Conservation (phyloP, 2,113 vertebrate species). For the Lagenorhynchus albirostris region DNA sequence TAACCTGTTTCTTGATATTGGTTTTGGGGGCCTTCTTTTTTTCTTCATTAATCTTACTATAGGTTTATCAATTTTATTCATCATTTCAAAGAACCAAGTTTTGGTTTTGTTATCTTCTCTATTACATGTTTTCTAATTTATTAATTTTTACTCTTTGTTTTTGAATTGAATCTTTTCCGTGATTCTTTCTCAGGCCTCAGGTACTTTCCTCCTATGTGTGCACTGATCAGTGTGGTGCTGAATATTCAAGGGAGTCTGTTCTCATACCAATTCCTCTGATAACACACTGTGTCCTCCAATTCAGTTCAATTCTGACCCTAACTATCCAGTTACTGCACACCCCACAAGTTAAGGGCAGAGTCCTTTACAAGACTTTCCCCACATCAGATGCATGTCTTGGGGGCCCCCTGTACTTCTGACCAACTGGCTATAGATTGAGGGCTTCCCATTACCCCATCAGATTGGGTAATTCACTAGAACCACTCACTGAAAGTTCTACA, state of each 20-base stretch:
- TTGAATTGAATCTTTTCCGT: background rate
- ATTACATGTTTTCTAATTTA: background rate
- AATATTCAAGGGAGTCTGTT: background rate
- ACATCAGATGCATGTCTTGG: background rate
- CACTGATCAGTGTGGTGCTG: background rate
- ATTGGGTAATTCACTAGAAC: background rate
- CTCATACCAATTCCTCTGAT: background rate
- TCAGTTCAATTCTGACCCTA: background rate
- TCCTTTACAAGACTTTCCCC: background rate
- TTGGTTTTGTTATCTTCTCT: background rate
- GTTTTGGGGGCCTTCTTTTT: background rate
- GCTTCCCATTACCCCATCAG: background rate
- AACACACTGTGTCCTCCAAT: background rate
- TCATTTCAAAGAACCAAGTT: background rate
- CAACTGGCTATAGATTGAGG: background rate
- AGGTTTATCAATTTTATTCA: background rate
- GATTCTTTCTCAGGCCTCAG: background rate
- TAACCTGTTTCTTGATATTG: background rate
- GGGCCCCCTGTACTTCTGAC: background rate
- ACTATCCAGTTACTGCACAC: background rate
- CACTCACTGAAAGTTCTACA: background rate
- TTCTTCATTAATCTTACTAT: background rate
- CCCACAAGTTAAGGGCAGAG: background rate
- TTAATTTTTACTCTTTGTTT: background rate
- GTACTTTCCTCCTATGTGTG: background rate